phyloP scores from a whole-genome alignment of 2,888 invertebrate genomes.

The Lepetodrilus schrolli region DNA sequence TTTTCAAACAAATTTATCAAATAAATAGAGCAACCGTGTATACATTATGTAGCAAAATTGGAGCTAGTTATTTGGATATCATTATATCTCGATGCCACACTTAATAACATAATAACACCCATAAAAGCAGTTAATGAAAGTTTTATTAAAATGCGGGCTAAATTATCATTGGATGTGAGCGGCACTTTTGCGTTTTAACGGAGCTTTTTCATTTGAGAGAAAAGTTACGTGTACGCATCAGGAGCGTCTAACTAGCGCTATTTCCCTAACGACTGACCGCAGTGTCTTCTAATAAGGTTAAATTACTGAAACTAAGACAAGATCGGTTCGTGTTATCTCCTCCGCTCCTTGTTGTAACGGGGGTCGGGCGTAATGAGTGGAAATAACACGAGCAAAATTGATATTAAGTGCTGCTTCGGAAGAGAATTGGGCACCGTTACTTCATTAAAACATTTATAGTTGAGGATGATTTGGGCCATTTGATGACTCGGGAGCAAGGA shows the following conservation, averaged over 20 bases:
- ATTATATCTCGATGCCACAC: not conserved
- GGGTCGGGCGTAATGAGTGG: constrained; percentile 25
- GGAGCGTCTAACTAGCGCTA: not conserved
- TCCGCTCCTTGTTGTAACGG: constrained; percentile 8
- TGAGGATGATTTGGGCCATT: constrained; percentile 21
- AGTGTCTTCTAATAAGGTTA: constrained; percentile 14
- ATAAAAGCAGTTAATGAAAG: constrained; percentile 25
- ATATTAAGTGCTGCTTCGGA: constrained; percentile 29
- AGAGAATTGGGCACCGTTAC: constrained; percentile 24
- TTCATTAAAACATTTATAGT: constrained; percentile 32
- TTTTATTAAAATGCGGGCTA: constrained; percentile 11
- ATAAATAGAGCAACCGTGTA: not conserved
- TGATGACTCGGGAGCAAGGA: not conserved
- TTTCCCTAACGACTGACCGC: constrained; percentile 9
- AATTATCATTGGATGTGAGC: not conserved
- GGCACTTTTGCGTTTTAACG: constrained; percentile 14
- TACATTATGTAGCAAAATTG: not conserved
- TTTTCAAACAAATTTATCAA: not conserved
- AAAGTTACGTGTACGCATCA: not conserved
- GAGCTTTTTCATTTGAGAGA: constrained; percentile 14
- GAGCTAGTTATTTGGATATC: not conserved
- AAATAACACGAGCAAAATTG: constrained; percentile 25
- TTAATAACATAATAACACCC: constrained; percentile 7
- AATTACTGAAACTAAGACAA: constrained; percentile 23
- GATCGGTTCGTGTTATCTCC: constrained; percentile 23